Percentiles rank a stretch among this genome's conserved stretches.
Evolutionary conservation across 1,140 invertebrate species (phyloP).

Genomic region (Pogonomyrmex barbatus): DNA sequence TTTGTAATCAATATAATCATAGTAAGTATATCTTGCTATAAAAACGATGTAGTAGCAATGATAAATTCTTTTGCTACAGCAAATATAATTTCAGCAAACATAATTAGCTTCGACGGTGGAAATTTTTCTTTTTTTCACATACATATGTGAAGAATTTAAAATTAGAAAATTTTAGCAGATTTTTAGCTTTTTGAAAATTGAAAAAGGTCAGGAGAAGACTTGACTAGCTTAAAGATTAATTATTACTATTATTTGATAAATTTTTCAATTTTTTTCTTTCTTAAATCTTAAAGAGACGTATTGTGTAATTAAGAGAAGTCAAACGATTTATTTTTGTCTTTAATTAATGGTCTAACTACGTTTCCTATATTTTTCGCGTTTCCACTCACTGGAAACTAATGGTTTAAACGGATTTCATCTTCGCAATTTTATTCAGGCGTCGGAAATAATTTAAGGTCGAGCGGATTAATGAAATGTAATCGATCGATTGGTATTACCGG

Average conservation of each 20-base stretch:
- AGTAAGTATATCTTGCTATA: too few species aligned
- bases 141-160: too few species aligned
- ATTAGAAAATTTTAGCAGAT: too few species aligned
- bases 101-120: too few species aligned
- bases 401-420: slow-evolving; percentile 34
- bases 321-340: neutral
- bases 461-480: slow-evolving; percentile 61
- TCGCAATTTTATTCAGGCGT: slow-evolving; percentile 28
- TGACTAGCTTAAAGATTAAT: neutral
- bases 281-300: neutral
- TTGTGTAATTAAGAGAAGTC: neutral
- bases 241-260: neutral
- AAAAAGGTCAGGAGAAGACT: too few species aligned
- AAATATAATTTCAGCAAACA: too few species aligned
- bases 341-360: neutral
- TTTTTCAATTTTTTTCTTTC: neutral
- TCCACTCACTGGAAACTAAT: neutral
- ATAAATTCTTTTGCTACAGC: too few species aligned
- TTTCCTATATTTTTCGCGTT: neutral
- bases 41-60: too few species aligned
- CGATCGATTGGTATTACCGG: slow-evolving; percentile 49
- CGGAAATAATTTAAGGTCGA: slow-evolving; percentile 37
- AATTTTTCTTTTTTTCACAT: too few species aligned
- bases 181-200: too few species aligned
- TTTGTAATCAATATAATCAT: too few species aligned